Conservation (phyloP, 2,888 invertebrate species). For the Muscina levida region DNA sequence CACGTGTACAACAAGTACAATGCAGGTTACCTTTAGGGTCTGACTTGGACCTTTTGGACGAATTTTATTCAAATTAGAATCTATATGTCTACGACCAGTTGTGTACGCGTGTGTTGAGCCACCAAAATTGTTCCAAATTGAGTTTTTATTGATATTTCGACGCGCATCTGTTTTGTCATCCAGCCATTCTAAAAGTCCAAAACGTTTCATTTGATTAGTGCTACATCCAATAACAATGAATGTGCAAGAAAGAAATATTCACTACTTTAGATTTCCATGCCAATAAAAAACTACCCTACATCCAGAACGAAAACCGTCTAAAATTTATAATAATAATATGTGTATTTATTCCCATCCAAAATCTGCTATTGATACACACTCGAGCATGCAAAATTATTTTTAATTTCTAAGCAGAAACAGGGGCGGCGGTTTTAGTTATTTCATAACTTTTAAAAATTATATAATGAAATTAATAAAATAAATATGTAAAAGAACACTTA, state of each 20-base stretch:
- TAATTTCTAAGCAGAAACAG: no score
- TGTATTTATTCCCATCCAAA: no score
- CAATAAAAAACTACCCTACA: conserved; percentile 56
- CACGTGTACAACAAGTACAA: conserved; percentile 26
- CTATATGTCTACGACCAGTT: conserved; percentile 84
- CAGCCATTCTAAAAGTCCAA: conserved; percentile 80
- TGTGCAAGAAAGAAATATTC: background rate
- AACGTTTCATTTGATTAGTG: background rate
- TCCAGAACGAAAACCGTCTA: conserved; percentile 51
- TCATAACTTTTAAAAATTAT: no score
- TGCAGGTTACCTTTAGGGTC: conserved; percentile 82
- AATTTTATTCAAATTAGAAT: conserved; percentile 81
- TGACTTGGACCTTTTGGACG: conserved; percentile 86
- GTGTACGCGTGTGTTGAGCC: conserved; percentile 86
- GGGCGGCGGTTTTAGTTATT: no score
- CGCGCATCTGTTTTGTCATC: conserved; percentile 80
- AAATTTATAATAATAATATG: no score
- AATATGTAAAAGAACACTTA: no score
- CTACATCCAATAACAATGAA: background rate
- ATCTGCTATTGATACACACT: no score
- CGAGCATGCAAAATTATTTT: no score
- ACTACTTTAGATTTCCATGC: conserved; percentile 6
- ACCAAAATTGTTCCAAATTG: conserved; percentile 83
- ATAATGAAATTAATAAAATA: no score
- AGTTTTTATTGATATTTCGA: conserved; percentile 77